These are phyloP conservation scores for Drosophila simulans DNA, from an alignment of 1,140 invertebrate genomes.

Conservation along the genomic window DNA sequence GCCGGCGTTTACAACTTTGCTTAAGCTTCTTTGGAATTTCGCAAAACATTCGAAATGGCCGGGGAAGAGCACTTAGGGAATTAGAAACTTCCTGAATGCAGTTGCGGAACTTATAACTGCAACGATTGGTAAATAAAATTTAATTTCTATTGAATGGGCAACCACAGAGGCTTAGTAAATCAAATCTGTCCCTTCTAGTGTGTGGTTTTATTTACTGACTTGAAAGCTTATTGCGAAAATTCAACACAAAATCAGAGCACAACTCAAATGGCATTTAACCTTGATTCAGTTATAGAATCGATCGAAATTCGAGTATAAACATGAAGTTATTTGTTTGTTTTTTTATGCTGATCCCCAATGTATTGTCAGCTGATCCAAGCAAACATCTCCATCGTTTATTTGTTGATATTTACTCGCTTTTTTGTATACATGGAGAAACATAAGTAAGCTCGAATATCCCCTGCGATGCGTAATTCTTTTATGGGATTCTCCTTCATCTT, in stretches of 20 bases:
- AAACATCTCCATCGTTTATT: constrained; percentile 2
- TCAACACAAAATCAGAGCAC: neutral
- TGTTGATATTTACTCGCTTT: constrained; percentile 17
- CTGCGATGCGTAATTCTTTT: constrained; percentile 26
- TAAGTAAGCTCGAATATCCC: neutral
- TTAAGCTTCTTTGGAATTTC: constrained; percentile 43
- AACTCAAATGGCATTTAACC: constrained; percentile 2
- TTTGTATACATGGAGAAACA: constrained; percentile 10
- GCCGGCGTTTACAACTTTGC: constrained; percentile 55
- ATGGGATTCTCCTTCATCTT: constrained; percentile 27
- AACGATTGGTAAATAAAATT: constrained; percentile 22
- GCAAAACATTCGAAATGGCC: constrained; percentile 32
- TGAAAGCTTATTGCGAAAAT: neutral
- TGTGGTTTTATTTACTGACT: neutral
- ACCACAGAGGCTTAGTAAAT: neutral
- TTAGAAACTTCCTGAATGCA: constrained; percentile 37
- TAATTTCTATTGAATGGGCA: constrained; percentile 10
- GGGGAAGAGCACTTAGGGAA: constrained; percentile 33
- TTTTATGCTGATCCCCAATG: constrained; percentile 10
- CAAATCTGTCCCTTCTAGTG: too few species aligned
- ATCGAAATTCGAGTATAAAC: neutral
- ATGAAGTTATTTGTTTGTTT: neutral
- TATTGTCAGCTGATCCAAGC: constrained; percentile 16
- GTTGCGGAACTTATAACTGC: constrained; percentile 24
- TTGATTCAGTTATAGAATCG: constrained; percentile 1